These are phyloP conservation scores for Drosophila kepulauana DNA, from an alignment of 1,140 invertebrate genomes.

Conservation along the genomic window DNA sequence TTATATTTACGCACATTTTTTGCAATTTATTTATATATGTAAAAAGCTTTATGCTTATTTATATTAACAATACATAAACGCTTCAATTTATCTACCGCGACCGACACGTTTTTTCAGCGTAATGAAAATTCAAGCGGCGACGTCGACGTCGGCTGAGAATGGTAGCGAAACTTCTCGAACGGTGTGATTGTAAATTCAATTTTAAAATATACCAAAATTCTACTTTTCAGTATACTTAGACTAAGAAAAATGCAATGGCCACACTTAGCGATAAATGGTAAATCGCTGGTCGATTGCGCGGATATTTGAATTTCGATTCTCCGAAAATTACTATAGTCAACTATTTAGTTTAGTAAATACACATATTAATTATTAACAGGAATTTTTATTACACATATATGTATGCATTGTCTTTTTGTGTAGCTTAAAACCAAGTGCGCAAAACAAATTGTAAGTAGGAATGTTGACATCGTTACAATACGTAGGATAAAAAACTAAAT, in stretches of 20 bases:
- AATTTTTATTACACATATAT: conserved; percentile 69
- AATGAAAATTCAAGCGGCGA: conserved; percentile 55
- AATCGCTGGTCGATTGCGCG: background rate
- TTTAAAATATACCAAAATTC: background rate
- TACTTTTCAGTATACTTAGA: no score
- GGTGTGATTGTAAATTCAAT: background rate
- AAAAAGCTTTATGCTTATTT: conserved; percentile 41
- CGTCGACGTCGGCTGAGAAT: conserved; percentile 47
- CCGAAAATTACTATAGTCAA: background rate
- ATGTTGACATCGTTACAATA: conserved; percentile 58
- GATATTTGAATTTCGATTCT: background rate
- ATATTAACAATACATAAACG: conserved; percentile 44
- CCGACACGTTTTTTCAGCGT: conserved; percentile 60
- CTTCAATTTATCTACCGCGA: conserved; percentile 43
- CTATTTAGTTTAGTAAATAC: no score
- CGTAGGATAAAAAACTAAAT: conserved; percentile 40
- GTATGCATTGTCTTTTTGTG: conserved; percentile 41
- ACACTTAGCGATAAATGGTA: background rate
- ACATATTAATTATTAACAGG: conserved; percentile 54
- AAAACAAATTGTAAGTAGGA: conserved; percentile 75
- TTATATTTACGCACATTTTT: conserved; percentile 46
- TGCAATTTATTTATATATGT: conserved; percentile 30
- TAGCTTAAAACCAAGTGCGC: conserved; percentile 56
- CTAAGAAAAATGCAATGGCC: background rate
- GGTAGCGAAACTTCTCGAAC: conserved; percentile 53